Conservation (phyloP, 92 coral and sea anemone genomes). For the Bergia sp. region DNA sequence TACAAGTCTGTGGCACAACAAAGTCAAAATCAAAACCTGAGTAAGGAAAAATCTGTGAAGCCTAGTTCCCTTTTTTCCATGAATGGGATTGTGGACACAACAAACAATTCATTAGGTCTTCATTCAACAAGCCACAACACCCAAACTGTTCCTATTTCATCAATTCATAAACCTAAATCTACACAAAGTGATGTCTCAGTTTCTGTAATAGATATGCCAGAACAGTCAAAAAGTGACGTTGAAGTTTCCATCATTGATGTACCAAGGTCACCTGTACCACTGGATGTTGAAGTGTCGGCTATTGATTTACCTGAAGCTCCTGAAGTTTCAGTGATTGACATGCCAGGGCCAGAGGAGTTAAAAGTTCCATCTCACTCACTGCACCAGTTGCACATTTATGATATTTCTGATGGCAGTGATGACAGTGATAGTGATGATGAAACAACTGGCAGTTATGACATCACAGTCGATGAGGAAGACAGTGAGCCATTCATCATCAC, state of each 20-base stretch:
- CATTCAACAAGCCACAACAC: background rate
- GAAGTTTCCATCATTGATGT: conserved; percentile 81
- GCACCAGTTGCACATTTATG: conserved; percentile 29
- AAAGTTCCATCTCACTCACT: conserved; percentile 25
- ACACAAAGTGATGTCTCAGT: conserved; percentile 63
- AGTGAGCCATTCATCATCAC: conserved; percentile 47
- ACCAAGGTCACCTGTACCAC: conserved; percentile 51
- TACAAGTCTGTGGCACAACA: background rate
- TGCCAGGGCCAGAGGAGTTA: conserved; percentile 59
- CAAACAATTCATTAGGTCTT: background rate
- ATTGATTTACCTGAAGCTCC: conserved; percentile 40
- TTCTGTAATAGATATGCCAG: conserved; percentile 90
- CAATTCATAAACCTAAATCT: conserved; percentile 1
- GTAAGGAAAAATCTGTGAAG: background rate
- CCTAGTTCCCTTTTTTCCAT: background rate
- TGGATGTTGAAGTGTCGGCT: conserved; percentile 38
- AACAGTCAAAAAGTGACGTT: conserved; percentile 56
- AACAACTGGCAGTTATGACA: conserved; percentile 78
- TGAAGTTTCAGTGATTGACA: conserved; percentile 80
- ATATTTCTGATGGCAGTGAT: conserved; percentile 56
- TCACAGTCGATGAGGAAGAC: conserved; percentile 58
- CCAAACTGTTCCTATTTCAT: conserved; percentile 4
- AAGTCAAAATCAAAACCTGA: background rate
- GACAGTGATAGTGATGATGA: conserved; percentile 66
- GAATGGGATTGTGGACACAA: conserved; percentile 3